Conservation (phyloP, 2,113 vertebrate genomes). For the Pachycephala philippinensis region DNA sequence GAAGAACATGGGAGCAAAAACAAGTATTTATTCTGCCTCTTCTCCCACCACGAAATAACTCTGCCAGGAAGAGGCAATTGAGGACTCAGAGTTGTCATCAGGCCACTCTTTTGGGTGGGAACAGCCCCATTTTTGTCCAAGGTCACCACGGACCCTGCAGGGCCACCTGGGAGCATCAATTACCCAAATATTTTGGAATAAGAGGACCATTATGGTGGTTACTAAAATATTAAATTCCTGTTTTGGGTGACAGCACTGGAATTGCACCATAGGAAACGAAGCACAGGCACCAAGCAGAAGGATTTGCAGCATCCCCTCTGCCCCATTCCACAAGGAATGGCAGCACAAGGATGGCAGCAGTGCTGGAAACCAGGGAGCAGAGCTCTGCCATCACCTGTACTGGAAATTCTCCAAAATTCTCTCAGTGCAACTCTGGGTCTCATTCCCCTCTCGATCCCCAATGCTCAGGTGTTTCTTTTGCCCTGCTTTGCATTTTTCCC, state of each 20-base stretch:
- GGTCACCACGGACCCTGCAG: not conserved
- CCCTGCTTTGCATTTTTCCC: not conserved
- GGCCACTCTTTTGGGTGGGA: not conserved
- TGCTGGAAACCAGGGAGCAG: not conserved
- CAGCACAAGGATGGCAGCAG: not conserved
- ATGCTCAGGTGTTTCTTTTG: not conserved
- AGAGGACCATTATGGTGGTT: not conserved
- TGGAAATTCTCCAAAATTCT: not conserved
- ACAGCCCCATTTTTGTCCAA: not conserved
- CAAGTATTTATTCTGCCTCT: not conserved
- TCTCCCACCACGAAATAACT: not conserved
- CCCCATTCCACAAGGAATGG: not conserved
- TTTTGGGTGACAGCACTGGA: not conserved
- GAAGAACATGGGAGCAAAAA: not conserved
- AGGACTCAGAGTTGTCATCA: not conserved
- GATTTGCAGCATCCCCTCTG: not conserved
- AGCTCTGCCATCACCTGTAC: not conserved
- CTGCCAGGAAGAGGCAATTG: not conserved
- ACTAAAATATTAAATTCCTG: not conserved
- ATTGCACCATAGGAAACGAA: not conserved
- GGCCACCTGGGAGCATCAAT: not conserved
- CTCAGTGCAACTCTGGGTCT: fast-evolving
- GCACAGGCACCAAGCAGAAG: not conserved
- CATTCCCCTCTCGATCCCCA: not conserved
- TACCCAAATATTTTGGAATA: not conserved